Conservation (phyloP, 2,888 invertebrate species). For the Cantharis rufa region DNA sequence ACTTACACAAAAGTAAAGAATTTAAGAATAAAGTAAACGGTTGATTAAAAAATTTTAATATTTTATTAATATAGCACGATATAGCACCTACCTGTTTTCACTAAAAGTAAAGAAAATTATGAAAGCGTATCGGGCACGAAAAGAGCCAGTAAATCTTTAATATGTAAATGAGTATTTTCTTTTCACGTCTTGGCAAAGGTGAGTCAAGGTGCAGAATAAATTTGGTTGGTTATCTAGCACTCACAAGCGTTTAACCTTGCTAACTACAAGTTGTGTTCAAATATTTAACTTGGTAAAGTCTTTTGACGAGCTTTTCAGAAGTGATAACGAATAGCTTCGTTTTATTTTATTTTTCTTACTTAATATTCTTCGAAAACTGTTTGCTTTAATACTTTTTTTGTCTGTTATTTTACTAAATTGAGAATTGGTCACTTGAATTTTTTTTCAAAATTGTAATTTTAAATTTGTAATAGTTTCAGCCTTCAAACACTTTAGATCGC, state of each 20-base stretch:
- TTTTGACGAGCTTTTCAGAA: slow-evolving; percentile 32
- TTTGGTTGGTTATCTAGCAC: slow-evolving; percentile 46
- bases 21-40: neutral
- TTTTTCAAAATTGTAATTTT: too few relatives aligned
- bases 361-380: slow-evolving; percentile 10
- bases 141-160: slow-evolving; percentile 48
- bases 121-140: slow-evolving; percentile 29
- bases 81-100: slow-evolving; percentile 1
- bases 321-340: slow-evolving; percentile 28
- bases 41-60: neutral
- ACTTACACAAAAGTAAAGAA: neutral
- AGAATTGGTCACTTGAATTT: neutral
- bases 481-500: too few relatives aligned
- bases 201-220: slow-evolving; percentile 50
- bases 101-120: slow-evolving; percentile 22
- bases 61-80: neutral
- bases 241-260: slow-evolving; percentile 46
- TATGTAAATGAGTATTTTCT: slow-evolving; percentile 53
- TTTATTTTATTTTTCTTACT: slow-evolving; percentile 8
- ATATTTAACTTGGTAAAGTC: slow-evolving; percentile 50
- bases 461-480: too few relatives aligned
- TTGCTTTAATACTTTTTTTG: neutral
- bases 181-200: slow-evolving; percentile 43
- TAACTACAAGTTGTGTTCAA: slow-evolving; percentile 45
- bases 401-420: neutral